Evolutionary conservation across 2,113 vertebrate species (phyloP).

Genomic region (Muntiacus reevesi): DNA sequence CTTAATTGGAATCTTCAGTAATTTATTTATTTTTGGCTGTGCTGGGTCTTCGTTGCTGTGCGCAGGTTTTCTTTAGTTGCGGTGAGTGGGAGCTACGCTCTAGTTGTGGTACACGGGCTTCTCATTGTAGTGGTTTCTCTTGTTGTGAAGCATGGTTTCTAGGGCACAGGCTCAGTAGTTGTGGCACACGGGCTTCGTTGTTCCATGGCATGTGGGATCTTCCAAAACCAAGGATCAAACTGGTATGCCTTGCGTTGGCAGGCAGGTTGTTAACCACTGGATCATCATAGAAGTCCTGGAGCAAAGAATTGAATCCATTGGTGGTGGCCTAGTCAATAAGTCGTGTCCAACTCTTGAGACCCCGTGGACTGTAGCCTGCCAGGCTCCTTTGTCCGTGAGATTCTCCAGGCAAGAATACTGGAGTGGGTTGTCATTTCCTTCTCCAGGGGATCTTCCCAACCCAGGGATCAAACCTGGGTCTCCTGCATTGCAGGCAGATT

Average conservation of each 20-base stretch:
- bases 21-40: background rate
- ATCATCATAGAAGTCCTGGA: background rate
- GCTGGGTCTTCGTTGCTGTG: background rate
- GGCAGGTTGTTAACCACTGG: background rate
- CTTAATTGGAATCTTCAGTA: background rate
- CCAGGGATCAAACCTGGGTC: background rate
- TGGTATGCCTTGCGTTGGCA: background rate
- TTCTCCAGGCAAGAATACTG: background rate
- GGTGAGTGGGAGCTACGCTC: background rate
- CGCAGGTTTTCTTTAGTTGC: background rate
- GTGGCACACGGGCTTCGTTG: background rate
- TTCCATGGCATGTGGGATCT: background rate
- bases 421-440: background rate
- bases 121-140: background rate
- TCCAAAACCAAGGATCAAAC: background rate
- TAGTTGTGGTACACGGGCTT: background rate
- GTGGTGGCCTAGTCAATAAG: background rate
- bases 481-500: background rate
- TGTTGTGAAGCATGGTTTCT: background rate
- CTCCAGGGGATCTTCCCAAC: background rate
- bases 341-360: accelerated
- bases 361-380: background rate
- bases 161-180: background rate
- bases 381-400: background rate
- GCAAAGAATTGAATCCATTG: background rate